Evolutionary conservation across 2,888 invertebrate species (phyloP), one percentile per base, ranked within the genome.

Genomic region (Galerucella nymphaeae): DNA sequence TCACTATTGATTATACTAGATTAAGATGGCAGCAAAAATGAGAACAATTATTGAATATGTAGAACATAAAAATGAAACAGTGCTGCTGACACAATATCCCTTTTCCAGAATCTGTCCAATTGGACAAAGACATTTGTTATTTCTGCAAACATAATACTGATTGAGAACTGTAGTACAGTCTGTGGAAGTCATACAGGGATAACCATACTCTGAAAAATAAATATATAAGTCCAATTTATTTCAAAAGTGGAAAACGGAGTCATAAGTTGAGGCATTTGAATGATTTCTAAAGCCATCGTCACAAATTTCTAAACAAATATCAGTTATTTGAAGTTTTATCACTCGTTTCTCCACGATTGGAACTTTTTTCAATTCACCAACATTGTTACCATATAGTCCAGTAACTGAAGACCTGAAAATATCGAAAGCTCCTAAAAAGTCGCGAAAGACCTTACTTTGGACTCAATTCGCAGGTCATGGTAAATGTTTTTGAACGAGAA

Each of bases 41-140:
- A 53, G 18, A 18, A 53, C 53, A 16, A 16, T 18, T 18, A 53
- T 16, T 14, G 18, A 18, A 53, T 53, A 53, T 18, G 16, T 10
- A 18, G 9, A 53, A 10, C 9, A 18, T 10, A 53, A n/a, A 1
- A 53, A 53, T 10, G 53, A 16, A 53, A 18, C 18, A 16, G 71
- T 71, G 62, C 67, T 72, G 1, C 73, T 71, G 6, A 70, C 66
- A 42, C 78, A 80, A 57, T 70, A 75, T 9, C 75, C 75, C 53
- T 78, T 70, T 10, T 73, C 76, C 9, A 77, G 66, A 11, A 30
- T 74, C 23, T 71, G 14, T 16, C 76, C 76, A 3, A 80, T 75
- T 11, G 77, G 74, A 71, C 81, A 82, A 65, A 81, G 80, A 66
- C 82, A 82, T 66, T 76, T 70, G 68, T 76, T 79, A 48, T 81